phyloP scores from a whole-genome alignment of 2,888 invertebrate species.

The Heliconius ethilla region DNA sequence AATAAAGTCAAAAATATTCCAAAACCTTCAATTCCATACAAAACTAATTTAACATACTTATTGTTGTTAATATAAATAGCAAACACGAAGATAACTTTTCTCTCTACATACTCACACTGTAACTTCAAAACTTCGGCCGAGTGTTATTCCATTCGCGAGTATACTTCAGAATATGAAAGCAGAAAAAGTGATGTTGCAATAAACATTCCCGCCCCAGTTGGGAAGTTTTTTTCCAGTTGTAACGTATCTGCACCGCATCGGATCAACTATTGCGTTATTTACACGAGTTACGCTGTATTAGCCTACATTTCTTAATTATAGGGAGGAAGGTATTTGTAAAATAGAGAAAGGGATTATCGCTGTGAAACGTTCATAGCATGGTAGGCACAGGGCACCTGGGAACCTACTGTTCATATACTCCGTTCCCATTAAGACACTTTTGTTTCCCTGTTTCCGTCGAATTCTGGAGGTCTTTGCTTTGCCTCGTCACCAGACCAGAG shows the following conservation, averaged over 20 bases:
- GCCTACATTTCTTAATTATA: neutral
- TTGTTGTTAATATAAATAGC: conserved; percentile 7
- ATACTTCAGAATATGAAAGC: conserved; percentile 23
- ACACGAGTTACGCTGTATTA: neutral
- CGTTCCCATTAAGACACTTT: too few relatives aligned
- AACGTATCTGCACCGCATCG: conserved; percentile 16
- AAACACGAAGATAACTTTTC: conserved; percentile 3
- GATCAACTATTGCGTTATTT: conserved; percentile 7
- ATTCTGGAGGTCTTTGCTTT: too few relatives aligned
- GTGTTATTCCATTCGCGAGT: conserved; percentile 19
- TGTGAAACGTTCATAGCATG: neutral
- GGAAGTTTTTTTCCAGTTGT: conserved; percentile 17
- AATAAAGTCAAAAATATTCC: too few relatives aligned
- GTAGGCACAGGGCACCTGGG: neutral
- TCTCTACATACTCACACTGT: neutral
- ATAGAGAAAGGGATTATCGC: too few relatives aligned
- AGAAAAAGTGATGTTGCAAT: conserved; percentile 31
- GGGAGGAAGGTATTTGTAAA: too few relatives aligned
- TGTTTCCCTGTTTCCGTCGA: too few relatives aligned
- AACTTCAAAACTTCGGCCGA: conserved; percentile 26
- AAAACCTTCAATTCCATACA: too few relatives aligned
- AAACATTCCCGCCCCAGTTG: conserved; percentile 23
- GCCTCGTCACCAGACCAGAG: too few relatives aligned
- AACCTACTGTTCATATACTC: too few relatives aligned
- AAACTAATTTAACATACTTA: neutral